Base-by-base conservation (phyloP, 2,888 invertebrate species). In the Nezara viridula region DNA sequence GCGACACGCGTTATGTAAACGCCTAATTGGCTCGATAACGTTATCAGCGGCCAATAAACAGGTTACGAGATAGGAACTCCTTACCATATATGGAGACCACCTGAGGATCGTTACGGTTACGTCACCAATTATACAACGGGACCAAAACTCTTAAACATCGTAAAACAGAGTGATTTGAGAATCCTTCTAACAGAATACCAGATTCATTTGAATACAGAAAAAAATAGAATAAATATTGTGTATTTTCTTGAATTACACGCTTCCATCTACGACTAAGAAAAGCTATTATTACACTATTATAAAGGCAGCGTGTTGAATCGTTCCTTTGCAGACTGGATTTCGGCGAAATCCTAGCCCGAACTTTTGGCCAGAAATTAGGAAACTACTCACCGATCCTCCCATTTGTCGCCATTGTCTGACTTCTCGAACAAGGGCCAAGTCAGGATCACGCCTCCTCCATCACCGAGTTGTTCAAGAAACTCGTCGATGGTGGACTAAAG, bases 21-120 rank as follows among this genome's bases (percentile, higher is more conserved):
- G 32, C 66, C 21, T 40, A 24, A 81, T n/a, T 47, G 24, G 14
- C 44, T 81, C 81, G 81, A 81, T 81, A 81, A 47, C 81, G 81
- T 44, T 81, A 81, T 81, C 81, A 81, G 81, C 7, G 81, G 44
- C 81, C 44, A 40, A 81, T 81, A 81, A 81, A 81, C 44, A 81
- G 81, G 81, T 81, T 81, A 40, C 44, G 44, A 44, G 81, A 81
- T 81, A 81, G 44, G 37, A 12, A 40, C 40, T 81, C 44, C 81
- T 81, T n/a, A 14, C 81, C 81, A 24, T 81, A 81, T 81, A 81
- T 44, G 81, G 81, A n/a, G 81, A 81, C 81, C 81, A 81, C 81
- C 81, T 44, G n/a, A 81, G 44, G 44, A 40, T 47, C 24, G 2
- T 24, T 81, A n/a, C 24, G 5, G n/a, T 73, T 81, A 37, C 81